Conservation (phyloP, 2,888 invertebrate species). For the Steinernema scapterisci region DNA sequence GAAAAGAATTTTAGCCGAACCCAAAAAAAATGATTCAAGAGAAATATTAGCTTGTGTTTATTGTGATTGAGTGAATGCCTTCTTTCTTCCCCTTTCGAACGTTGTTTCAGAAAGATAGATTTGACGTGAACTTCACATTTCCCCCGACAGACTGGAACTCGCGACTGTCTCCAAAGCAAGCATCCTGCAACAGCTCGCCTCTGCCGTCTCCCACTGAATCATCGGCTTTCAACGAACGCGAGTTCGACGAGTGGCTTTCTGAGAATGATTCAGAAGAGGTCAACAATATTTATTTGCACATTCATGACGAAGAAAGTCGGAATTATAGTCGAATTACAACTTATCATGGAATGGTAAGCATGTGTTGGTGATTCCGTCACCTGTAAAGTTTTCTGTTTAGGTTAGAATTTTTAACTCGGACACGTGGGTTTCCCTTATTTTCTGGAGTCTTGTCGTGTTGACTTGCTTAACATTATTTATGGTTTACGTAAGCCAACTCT, state of each 20-base stretch:
- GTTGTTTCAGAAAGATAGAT: background rate
- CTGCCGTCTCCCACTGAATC: background rate
- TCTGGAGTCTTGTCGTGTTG: constrained; percentile 41
- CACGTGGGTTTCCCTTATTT: constrained; percentile 38
- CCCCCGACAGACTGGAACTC: background rate
- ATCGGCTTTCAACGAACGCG: background rate
- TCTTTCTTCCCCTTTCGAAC: too few relatives aligned
- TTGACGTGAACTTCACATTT: background rate
- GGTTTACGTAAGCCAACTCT: constrained; percentile 34
- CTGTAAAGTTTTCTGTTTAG: background rate
- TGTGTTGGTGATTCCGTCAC: background rate
- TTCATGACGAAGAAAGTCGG: constrained; percentile 16
- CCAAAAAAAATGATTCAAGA: too few relatives aligned
- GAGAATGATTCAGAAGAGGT: background rate
- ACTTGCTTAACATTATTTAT: constrained; percentile 41
- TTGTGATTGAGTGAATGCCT: too few relatives aligned
- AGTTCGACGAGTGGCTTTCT: background rate
- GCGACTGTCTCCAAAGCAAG: background rate
- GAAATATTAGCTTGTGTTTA: too few relatives aligned
- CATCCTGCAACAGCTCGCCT: background rate
- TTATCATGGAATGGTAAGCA: constrained; percentile 9
- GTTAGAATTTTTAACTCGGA: constrained; percentile 37
- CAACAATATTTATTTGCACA: constrained; percentile 14
- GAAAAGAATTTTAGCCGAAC: too few relatives aligned
- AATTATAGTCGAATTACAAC: constrained; percentile 7